phyloP scores from a whole-genome alignment of 1,140 invertebrate genomes.

The Phenacoccus solenopsis region DNA sequence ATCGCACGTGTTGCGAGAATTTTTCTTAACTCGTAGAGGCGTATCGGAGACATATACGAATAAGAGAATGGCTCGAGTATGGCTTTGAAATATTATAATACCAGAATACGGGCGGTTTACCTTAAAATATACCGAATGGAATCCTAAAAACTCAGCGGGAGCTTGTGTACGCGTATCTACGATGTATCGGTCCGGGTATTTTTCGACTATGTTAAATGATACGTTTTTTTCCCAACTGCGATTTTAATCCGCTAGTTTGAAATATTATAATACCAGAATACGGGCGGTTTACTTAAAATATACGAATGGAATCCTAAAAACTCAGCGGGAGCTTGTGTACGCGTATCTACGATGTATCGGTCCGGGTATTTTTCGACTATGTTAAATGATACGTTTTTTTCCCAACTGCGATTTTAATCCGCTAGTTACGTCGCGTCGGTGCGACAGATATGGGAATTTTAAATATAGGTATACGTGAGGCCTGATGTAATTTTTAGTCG shows the following conservation, averaged over 20 bases:
- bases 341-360: not conserved
- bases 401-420: not conserved
- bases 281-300: not conserved
- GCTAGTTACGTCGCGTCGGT: no score
- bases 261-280: not conserved
- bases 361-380: not conserved
- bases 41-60: no score
- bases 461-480: no score
- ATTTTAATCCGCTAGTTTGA: not conserved
- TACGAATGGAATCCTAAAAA: not conserved
- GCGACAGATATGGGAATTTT: no score
- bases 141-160: not conserved
- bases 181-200: not conserved
- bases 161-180: not conserved
- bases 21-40: no score
- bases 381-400: not conserved
- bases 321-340: not conserved
- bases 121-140: not conserved
- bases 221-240: not conserved
- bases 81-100: not conserved
- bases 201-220: not conserved
- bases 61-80: no score
- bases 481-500: no score
- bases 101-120: not conserved
- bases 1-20: no score